Base-by-base conservation (phyloP, 2,888 invertebrate species). In the Andrena bucephala region DNA sequence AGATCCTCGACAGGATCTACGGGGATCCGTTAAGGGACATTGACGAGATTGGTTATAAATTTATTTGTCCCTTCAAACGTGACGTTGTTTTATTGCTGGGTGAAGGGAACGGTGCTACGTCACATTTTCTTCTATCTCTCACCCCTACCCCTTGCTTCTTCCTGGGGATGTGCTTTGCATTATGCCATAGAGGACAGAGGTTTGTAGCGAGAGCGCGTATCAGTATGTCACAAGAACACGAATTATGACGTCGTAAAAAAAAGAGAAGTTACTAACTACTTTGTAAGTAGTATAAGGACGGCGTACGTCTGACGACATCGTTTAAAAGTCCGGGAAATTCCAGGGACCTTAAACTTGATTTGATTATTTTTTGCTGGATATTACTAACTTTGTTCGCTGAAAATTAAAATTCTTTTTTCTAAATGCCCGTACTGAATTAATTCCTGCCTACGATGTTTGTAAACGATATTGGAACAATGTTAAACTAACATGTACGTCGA, bases 41-140 rank as follows among this genome's bases (percentile, higher is more conserved):
- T 91, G 92, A 91, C 90, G 91, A 91, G 92, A 93, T 93, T 92
- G 92, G 90, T 92, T 88, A 92, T 92, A 92, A 93, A 91, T 92
- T 92, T 92, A 92, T 91, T 91, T 91, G 89, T 80, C 84, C 90
- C 87, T 90, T 90, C 89, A 88, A 88, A 92, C 91, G 92, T 92
- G 92, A 92, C 91, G 92, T 91, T 91, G 85, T 90, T 92, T 92
- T 92, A 92, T 89, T 90, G 89, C 88, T 72, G 87, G 88, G 89
- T 89, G 89, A 92, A 91, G 85, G 84, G 82, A 87, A 86, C 85
- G 83, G 62, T 16, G 67, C 87, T 81, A 85, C 85, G 83, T 86
- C 79, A 74, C 54, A 69, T 54, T 67, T 52, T 31, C 52, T 59
- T 68, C 70, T 27, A n/a, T 31, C 50, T 52, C 33, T 42, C 13